Evolutionary conservation across 2,888 invertebrate species (phyloP), one percentile per base, ranked within the genome.

Genomic region (Charanyca ferruginea): DNA sequence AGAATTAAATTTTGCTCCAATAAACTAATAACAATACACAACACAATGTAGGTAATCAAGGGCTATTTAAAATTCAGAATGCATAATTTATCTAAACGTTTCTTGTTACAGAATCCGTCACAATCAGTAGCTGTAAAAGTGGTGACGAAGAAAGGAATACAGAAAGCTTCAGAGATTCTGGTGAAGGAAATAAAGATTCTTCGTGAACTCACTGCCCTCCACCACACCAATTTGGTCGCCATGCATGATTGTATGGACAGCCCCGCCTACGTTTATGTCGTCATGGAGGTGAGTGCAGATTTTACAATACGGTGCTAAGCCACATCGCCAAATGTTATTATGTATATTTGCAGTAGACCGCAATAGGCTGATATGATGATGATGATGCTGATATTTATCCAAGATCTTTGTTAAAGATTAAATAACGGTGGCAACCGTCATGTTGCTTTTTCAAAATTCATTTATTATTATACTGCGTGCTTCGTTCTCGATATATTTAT

Each of bases 161-260:
- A 98, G 67, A 99, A 99, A 94, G 99, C 99, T 53, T 99, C 99
- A 91, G 99, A 98, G 94, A 96, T 99, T 77, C 97, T 99, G 51
- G 98, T 98, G 74, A 99, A 99, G 92, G 99, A 99, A 96, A 99
- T 99, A 80, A 99, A 99, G 96, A 99, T 99, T 87, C 96, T 99
- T 61, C 99, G 99, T 96, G 99, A 99, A 95, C 95, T 99, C 88
- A 99, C 99, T 28, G 98, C 98, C 90, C 96, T 99, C 61, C 99
- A 99, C 93, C 99, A 99, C 96, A 99, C 99, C 88, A 99, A 99
- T 96, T 98, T 99, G 78, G 99, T 99, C 61, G 98, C 99, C 35
- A 97, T 99, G 87, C 96, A 99, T 92, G 99, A 99, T 95, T 99
- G 99, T 95, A 99, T 99, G 96, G 99, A 99, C 96, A 98, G 99